Base-by-base conservation (phyloP, 1,140 invertebrate species). In the Drosophila pruinosa region DNA sequence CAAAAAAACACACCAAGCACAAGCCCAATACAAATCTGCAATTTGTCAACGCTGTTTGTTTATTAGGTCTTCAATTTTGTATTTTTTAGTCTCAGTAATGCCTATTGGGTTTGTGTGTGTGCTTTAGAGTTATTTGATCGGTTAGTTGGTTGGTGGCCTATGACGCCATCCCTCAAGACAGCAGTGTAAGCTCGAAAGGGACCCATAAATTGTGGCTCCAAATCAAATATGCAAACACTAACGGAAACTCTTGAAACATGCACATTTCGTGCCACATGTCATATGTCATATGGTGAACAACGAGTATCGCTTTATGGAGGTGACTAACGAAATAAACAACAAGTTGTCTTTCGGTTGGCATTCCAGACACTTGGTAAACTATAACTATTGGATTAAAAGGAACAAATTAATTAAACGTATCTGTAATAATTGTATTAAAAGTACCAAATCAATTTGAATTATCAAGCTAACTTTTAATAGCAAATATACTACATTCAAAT, bases 31-130 rank as follows among this genome's bases (percentile, higher is more conserved):
- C 41, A 38, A 39, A 70, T 64, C 50, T 79, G 58, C 76, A 78
- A 78, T 79, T 78, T 79, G 76, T 78, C 70, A 75, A 64, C 58
- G 28, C 22, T 54, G 14, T 59, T 28, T 8, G 43, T n/a, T n/a
- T n/a, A n/a, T n/a, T n/a, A n/a, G n/a, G n/a, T n/a, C n/a, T n/a
- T n/a, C n/a, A n/a, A n/a, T n/a, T 36, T 17, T 47, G 24, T 39
- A 21, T 38, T 3, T 26, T 12, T 14, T 14, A 26, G 3, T 7
- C 12, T 28, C 14, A 26, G 21, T 48, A 14, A 7, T 43, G n/a
- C 43, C 26, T 43, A 45, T 64, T 22, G 17, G 47, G 22, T 17
- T 31, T 56, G 19, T 64, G 22, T 64, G 22, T 48, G 1, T 41
- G 48, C 38, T 6, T 3, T 4, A 8, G 5, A 53, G 47, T 39